phyloP scores from a whole-genome alignment of 92 coral and sea anemone genomes.

The Virgularia gustaviana region DNA sequence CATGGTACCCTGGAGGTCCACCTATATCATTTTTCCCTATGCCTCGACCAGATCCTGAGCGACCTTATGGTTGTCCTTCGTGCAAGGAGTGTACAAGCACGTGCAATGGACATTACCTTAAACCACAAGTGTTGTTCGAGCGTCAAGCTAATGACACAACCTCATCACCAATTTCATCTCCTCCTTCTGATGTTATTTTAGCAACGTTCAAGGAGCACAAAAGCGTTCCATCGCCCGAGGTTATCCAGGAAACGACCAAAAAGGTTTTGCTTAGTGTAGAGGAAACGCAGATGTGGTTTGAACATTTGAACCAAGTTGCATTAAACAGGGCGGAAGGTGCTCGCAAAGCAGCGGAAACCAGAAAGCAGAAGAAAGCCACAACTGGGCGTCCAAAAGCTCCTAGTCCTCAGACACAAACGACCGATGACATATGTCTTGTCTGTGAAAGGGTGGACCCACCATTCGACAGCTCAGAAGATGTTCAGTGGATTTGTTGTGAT shows the following conservation, averaged over 20 bases:
- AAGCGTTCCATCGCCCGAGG: conserved; percentile 23
- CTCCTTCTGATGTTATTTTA: conserved; percentile 34
- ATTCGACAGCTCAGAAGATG: conserved; percentile 1
- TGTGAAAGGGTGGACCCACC: conserved; percentile 28
- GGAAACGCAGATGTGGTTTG: conserved; percentile 48
- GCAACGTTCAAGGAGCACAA: conserved; percentile 34
- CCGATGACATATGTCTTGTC: conserved; percentile 9
- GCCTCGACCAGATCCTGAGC: conserved; percentile 37
- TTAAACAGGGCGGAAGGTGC: conserved; percentile 40
- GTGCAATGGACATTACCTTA: conserved; percentile 32
- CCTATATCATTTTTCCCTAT: conserved; percentile 17
- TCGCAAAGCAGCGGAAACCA: conserved; percentile 25
- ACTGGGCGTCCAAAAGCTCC: not conserved
- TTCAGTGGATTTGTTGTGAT: conserved; percentile 36
- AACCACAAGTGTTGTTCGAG: conserved; percentile 18
- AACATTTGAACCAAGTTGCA: conserved; percentile 37
- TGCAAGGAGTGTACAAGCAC: not conserved
- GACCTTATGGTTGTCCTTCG: not conserved
- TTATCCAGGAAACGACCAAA: conserved; percentile 39
- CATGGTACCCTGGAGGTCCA: conserved; percentile 34
- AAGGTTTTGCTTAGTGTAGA: conserved; percentile 29
- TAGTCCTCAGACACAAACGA: not conserved
- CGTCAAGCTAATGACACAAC: not conserved
- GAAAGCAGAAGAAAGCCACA: conserved; percentile 20
- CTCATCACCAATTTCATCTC: conserved; percentile 3